phyloP scores from a whole-genome alignment of 2,888 invertebrate genomes.

The Mellilla xanthometata region DNA sequence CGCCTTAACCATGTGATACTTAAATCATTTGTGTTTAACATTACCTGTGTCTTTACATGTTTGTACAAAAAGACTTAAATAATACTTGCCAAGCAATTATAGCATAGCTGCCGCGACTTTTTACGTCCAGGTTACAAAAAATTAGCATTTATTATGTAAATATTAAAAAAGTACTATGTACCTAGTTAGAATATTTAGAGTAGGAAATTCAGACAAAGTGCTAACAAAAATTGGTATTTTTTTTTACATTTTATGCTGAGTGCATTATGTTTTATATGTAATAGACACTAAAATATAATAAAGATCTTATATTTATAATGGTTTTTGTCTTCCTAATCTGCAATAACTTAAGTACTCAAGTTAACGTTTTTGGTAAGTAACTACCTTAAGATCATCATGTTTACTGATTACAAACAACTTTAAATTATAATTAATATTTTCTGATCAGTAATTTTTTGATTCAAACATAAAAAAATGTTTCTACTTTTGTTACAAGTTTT shows the following conservation, averaged over 20 bases:
- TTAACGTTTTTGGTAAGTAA: too few species aligned
- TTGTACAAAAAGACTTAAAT: slow-evolving; percentile 37
- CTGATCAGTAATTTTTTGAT: too few species aligned
- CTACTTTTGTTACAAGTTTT: too few species aligned
- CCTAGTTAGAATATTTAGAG: background rate
- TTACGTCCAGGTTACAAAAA: slow-evolving; percentile 41
- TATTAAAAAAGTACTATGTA: slow-evolving; percentile 7
- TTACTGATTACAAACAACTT: too few species aligned
- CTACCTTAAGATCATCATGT: too few species aligned
- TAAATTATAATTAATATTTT: too few species aligned
- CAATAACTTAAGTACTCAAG: too few species aligned
- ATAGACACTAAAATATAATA: slow-evolving; percentile 9
- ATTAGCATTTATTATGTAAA: slow-evolving; percentile 28
- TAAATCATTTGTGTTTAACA: slow-evolving; percentile 7
- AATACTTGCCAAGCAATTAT: slow-evolving; percentile 55
- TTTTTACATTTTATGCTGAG: too few species aligned
- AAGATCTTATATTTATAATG: slow-evolving; percentile 7
- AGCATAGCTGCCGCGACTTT: slow-evolving; percentile 40
- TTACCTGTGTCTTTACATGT: slow-evolving; percentile 12
- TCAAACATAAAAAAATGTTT: too few species aligned
- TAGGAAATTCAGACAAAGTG: too few species aligned
- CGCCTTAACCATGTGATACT: slow-evolving; percentile 21
- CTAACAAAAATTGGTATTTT: too few species aligned
- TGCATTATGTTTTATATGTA: slow-evolving; percentile 13
- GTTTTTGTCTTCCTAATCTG: background rate